These are phyloP conservation scores for Alviniconcha strummeri DNA, from an alignment of 2,888 invertebrate species.

Conservation along the genomic window DNA sequence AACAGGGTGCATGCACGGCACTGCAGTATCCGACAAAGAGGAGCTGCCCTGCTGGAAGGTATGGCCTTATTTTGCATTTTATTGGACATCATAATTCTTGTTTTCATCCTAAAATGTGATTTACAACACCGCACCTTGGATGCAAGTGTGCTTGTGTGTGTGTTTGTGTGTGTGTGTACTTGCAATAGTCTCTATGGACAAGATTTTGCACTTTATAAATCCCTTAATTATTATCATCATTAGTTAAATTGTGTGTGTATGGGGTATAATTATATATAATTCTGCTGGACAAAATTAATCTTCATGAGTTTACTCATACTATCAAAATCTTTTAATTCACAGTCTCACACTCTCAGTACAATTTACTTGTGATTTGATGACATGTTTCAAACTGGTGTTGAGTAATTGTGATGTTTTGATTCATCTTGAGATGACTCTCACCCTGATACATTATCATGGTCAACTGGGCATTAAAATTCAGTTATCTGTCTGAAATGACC, in stretches of 20 bases:
- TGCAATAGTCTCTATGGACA: background rate
- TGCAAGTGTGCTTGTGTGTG: background rate
- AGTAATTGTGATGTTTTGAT: no score
- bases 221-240: background rate
- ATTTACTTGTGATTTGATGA: no score
- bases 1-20: slow-evolving; percentile 21
- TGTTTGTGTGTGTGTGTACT: background rate
- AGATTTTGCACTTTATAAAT: background rate
- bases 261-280: background rate
- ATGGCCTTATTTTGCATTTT: slow-evolving; percentile 6
- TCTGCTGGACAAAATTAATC: background rate
- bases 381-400: no score
- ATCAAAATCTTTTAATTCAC: no score
- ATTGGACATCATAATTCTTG: background rate
- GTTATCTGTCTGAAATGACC: no score
- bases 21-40: slow-evolving; percentile 46
- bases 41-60: slow-evolving; percentile 65
- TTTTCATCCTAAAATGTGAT: no score
- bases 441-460: no score
- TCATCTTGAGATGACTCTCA: no score
- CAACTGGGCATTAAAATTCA: no score
- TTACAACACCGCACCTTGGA: no score
- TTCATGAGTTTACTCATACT: no score
- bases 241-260: background rate
- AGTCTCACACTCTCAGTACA: no score